phyloP scores from a whole-genome alignment of 2,113 vertebrate species.

The Ctenodactylus gundi region DNA sequence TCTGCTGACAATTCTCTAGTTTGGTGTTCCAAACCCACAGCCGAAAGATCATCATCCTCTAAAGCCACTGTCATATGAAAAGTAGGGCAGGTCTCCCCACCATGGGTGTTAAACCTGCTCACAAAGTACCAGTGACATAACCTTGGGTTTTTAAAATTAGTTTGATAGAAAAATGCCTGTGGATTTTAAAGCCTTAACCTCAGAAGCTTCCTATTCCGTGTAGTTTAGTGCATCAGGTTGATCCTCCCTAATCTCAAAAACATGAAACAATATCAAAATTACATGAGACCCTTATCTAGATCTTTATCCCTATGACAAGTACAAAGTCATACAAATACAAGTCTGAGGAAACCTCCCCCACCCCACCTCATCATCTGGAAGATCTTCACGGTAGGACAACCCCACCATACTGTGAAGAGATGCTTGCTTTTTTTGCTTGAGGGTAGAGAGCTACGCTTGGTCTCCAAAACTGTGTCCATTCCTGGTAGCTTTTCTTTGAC shows the following conservation, averaged over 20 bases:
- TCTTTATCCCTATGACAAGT: neutral
- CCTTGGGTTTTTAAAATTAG: neutral
- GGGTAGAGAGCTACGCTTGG: neutral
- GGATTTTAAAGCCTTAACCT: neutral
- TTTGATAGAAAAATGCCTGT: neutral
- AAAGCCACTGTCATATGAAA: neutral
- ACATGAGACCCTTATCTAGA: neutral
- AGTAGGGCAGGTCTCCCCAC: neutral
- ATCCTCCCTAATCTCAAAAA: neutral
- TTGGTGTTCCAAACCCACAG: neutral
- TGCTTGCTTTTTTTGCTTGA: neutral
- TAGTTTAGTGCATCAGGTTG: neutral
- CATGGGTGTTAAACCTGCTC: neutral
- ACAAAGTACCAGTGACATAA: neutral
- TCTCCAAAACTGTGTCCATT: neutral
- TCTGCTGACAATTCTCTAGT: constrained; percentile 24
- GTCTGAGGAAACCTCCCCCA: neutral
- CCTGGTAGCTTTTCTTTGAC: neutral
- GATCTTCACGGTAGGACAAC: neutral
- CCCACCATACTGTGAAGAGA: fast-evolving
- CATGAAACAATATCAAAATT: neutral
- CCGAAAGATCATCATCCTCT: neutral
- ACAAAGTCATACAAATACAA: neutral
- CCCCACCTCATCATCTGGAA: fast-evolving
- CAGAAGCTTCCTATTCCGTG: neutral